Evolutionary conservation across 2,888 invertebrate species (phyloP), one percentile per base, ranked within the genome.

Genomic region (Eilema caniola): DNA sequence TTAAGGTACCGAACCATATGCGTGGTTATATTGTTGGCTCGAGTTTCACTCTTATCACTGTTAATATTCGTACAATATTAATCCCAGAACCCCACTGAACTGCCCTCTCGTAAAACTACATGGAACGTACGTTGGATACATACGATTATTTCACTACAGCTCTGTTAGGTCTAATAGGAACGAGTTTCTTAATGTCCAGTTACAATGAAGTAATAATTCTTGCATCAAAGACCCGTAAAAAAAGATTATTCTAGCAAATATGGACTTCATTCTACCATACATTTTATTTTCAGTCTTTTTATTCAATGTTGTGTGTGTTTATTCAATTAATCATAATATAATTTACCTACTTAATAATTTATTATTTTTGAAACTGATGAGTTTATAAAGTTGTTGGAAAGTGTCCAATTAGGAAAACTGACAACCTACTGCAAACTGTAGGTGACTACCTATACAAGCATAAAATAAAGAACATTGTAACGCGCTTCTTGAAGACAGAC

Each of bases 11-110:
- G n/a, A n/a, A 10, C 53, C 53, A 53, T n/a, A 53, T 53, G 20
- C 3, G 2, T n/a, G n/a, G 53, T 8, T 53, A n/a, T 53, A 53
- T 53, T n/a, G 53, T 7, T 53, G 8, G 1, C n/a, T 53, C n/a
- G 53, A 53, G 47, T n/a, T 53, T 53, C 10, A 10, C n/a, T 53
- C 53, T 53, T 53, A 53, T n/a, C 53, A 53, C n/a, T 53, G n/a
- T 53, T 53, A 53, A 53, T 53, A 53, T 53, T 47, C 20, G 47
- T n/a, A n/a, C 53, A 10, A n/a, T 61, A n/a, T 61, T 61, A n/a
- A 4, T n/a, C 12, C 61, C 31, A 61, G 10, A 31, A n/a, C n/a
- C n/a, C 61, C 31, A 3, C 61, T 31, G n/a, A 61, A 61, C 20
- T 61, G 31, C n/a, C n/a, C n/a, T 31, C 31, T 31, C 31, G n/a